A percentile compares a stretch with the other conserved stretches of the same genome.
These are phyloP conservation scores for Elephas maximus DNA, from an alignment of 2,113 vertebrate genomes.

Conservation along the genomic window DNA sequence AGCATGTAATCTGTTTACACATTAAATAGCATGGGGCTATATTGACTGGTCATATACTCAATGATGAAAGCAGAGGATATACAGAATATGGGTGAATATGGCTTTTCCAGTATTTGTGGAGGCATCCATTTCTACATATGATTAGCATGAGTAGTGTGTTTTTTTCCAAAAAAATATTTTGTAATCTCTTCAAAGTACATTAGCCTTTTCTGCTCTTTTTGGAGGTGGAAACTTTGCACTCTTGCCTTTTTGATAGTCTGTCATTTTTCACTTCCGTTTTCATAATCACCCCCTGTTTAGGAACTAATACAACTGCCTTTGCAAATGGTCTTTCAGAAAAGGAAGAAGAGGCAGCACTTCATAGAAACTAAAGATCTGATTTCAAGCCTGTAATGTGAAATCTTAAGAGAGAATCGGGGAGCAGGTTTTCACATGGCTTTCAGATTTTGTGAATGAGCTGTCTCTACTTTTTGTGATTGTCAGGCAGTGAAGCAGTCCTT, in stretches of 20 bases:
- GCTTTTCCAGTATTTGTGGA: not conserved
- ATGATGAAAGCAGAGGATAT: not conserved
- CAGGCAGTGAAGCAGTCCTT: constrained; percentile 5
- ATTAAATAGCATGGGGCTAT: not conserved
- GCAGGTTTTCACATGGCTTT: constrained; percentile 25
- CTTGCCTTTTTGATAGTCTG: not conserved
- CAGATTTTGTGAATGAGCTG: constrained; percentile 33
- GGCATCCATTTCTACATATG: not conserved
- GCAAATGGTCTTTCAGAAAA: not conserved
- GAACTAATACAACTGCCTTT: not conserved
- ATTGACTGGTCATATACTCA: not conserved
- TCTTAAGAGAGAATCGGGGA: not conserved
- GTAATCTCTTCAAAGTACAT: not conserved
- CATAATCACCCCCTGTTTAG: not conserved
- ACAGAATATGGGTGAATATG: not conserved
- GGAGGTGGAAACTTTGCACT: not conserved
- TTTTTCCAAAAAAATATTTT: not conserved
- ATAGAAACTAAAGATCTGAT: not conserved
- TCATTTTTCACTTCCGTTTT: not conserved
- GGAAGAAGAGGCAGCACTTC: not conserved
- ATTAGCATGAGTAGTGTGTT: not conserved
- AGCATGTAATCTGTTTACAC: not conserved
- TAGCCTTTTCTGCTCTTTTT: not conserved
- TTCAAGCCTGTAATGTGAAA: not conserved
- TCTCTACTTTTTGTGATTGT: constrained; percentile 64